Conservation (phyloP, 35 echinoderm and acorn worm genomes). For the Apostichopus californicus region DNA sequence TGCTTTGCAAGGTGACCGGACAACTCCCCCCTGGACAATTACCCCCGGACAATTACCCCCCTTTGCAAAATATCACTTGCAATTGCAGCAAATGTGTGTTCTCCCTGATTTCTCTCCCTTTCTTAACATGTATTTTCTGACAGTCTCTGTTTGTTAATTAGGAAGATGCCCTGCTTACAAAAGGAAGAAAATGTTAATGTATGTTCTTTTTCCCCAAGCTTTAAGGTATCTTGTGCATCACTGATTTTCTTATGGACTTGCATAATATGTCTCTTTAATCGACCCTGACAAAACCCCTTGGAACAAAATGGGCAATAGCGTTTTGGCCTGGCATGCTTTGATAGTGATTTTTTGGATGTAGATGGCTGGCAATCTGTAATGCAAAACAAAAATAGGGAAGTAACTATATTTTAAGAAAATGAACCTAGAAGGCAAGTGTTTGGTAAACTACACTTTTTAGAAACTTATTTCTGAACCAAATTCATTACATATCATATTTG, state of each 20-base stretch:
- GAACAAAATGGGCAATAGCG: too few relatives aligned
- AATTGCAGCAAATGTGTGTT: background rate
- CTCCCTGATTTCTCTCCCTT: slow-evolving; percentile 29
- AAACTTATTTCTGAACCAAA: too few relatives aligned
- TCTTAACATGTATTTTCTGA: background rate
- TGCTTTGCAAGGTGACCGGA: background rate
- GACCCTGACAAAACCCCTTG: background rate
- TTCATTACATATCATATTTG: too few relatives aligned
- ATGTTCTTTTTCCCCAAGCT: background rate
- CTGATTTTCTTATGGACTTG: slow-evolving; percentile 9
- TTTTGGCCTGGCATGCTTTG: too few relatives aligned
- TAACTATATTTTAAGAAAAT: too few relatives aligned
- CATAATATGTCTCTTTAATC: slow-evolving; percentile 26
- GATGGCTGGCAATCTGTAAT: too few relatives aligned
- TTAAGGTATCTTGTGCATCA: slow-evolving; percentile 9
- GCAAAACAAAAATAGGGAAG: too few relatives aligned
- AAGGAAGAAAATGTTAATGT: background rate
- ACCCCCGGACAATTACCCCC: too few relatives aligned
- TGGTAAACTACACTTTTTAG: too few relatives aligned
- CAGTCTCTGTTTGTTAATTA: slow-evolving; percentile 8
- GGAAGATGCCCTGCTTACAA: slow-evolving; percentile 1
- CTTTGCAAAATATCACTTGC: slow-evolving; percentile 8
- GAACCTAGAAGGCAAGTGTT: too few relatives aligned
- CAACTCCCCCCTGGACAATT: too few relatives aligned
- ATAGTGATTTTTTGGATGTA: too few relatives aligned